These are phyloP conservation scores for Drosophila lini DNA, from an alignment of 1,140 invertebrate species.

Conservation along the genomic window DNA sequence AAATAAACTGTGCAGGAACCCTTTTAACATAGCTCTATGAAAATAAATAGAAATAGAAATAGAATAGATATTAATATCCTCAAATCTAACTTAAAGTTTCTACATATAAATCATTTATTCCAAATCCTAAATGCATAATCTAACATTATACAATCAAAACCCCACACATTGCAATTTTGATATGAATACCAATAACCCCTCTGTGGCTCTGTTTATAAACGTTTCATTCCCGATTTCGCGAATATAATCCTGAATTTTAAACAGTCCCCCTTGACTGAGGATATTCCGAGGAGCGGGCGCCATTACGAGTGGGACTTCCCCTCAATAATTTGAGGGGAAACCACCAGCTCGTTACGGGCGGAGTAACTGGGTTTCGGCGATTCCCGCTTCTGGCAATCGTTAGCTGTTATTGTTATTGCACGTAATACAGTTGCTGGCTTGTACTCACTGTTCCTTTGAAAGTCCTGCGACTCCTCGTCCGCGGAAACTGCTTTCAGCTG, in stretches of 20 bases:
- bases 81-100: neutral
- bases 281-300: neutral
- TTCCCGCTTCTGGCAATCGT: constrained; percentile 19
- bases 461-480: constrained; percentile 79
- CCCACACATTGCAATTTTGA: neutral
- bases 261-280: constrained; percentile 16
- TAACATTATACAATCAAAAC: neutral
- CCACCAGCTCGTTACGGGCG: constrained; percentile 28
- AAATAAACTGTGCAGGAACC: neutral
- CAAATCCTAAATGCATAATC: neutral
- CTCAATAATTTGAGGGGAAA: constrained; percentile 37
- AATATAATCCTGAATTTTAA: constrained; percentile 25
- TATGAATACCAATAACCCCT: constrained; percentile 7
- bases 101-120: neutral
- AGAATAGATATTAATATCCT: neutral
- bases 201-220: constrained; percentile 2
- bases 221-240: neutral
- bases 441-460: constrained; percentile 84
- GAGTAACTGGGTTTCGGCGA: constrained; percentile 18
- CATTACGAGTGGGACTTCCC: constrained; percentile 21
- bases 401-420: constrained; percentile 34
- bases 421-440: constrained; percentile 18
- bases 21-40: neutral
- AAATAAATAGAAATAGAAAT: neutral
- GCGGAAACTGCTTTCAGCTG: constrained; percentile 44